Evolutionary conservation across 1,140 invertebrate species (phyloP), one percentile per base, ranked within the genome.

Genomic region (Cyclargus thomasi): DNA sequence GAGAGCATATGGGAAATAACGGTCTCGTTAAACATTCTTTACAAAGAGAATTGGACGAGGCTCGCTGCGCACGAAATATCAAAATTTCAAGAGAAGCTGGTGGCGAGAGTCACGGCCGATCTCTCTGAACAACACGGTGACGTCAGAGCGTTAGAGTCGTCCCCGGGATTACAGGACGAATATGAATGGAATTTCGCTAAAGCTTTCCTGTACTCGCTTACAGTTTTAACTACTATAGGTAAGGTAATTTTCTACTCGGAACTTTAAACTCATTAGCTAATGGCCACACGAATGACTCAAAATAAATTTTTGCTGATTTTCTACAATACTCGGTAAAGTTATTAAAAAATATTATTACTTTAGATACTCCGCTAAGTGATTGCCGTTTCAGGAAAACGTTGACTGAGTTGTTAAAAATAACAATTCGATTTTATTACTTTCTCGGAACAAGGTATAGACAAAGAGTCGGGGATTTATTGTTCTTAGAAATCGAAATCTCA

Each of bases 171-270:
- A 23, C 84, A 90, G 14, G 90, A 93, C 65, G 91, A 94, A 23
- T 94, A 94, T 80, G 95, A 97, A 79, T 99, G 97, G 97, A 97
- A 95, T 77, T 97, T 98, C 80, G 96, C 97, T 21, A 96, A 96
- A 82, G 96, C 97, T 16, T 98, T 98, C 88, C 93, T 99, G 20
- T 99, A 99, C 91, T 98, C 97, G 16, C 92, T 99, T 64, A 99
- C 98, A 18, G 96, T 99, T 62, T 94, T 99, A 47, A 99, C 97
- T 3, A 99, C 97, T 69, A 98, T 99, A 83, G 98, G 97, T 98
- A 92, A 95, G 95, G 93, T 67, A 53, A 67, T 73, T 67, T 70
- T 91, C 90, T n/a, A 29, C 29, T 29, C 29, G 29, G 8, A 7
- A 29, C 0, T 29, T 29, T 29, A 0, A 29, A 29, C 29, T 29